Conservation (phyloP, 2,888 invertebrate genomes). For the Unio pictorum region DNA sequence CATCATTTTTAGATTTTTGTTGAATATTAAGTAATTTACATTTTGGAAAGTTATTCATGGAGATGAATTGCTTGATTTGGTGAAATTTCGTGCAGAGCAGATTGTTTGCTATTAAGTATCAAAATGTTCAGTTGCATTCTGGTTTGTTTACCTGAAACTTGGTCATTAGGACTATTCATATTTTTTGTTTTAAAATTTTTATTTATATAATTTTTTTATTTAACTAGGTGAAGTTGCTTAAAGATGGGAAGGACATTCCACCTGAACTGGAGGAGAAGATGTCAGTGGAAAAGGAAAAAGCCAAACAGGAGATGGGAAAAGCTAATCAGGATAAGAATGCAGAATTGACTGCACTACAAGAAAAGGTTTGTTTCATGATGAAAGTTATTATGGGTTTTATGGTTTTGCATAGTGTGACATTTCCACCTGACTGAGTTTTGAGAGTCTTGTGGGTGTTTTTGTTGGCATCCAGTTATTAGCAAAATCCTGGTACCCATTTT, state of each 20-base stretch:
- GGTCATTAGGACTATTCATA: background rate
- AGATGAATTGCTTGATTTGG: background rate
- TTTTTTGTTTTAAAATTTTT: background rate
- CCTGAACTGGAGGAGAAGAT: constrained; percentile 59
- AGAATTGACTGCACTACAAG: constrained; percentile 47
- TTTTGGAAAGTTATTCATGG: too few relatives aligned
- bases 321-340: constrained; percentile 21
- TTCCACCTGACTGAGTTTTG: too few relatives aligned
- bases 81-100: background rate
- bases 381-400: background rate
- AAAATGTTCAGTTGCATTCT: background rate
- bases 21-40: too few relatives aligned
- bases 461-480: too few relatives aligned
- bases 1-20: too few relatives aligned
- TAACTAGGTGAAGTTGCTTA: constrained; percentile 62
- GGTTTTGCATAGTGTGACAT: too few relatives aligned
- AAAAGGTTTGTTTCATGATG: constrained; percentile 51
- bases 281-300: constrained; percentile 19
- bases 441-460: too few relatives aligned
- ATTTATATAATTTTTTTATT: background rate
- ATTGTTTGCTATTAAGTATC: background rate
- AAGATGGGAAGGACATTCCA: constrained; percentile 69
- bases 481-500: too few relatives aligned
- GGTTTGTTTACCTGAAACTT: too few relatives aligned
- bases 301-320: constrained; percentile 25